Percentiles rank a stretch among this genome's conserved stretches.
These are phyloP conservation scores for Stichopus horrens DNA, from an alignment of 53 echinoderm and acorn worm genomes.

Conservation along the genomic window DNA sequence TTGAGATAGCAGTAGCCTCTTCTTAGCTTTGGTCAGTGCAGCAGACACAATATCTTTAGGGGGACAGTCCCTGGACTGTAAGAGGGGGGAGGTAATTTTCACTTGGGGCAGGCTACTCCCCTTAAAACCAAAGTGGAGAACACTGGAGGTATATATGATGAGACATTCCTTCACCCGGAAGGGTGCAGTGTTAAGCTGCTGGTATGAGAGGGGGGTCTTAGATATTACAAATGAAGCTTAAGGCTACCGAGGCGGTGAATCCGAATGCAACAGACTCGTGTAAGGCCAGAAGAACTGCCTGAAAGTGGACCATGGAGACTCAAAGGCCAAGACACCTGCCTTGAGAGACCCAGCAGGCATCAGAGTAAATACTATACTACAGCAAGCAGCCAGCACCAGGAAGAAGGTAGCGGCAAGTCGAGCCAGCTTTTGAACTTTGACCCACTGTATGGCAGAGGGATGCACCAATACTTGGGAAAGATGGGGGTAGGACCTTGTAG, in stretches of 20 bases:
- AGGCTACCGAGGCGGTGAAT: slow-evolving; percentile 56
- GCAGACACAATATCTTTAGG: too few relatives aligned
- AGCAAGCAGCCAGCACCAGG: slow-evolving; percentile 55
- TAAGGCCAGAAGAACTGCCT: slow-evolving; percentile 66
- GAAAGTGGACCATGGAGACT: slow-evolving; percentile 61
- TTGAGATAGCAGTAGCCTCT: too few relatives aligned
- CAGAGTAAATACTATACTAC: slow-evolving; percentile 54
- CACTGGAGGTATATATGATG: too few relatives aligned
- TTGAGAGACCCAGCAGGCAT: slow-evolving; percentile 58
- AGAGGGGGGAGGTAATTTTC: too few relatives aligned
- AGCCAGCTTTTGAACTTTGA: slow-evolving; percentile 29
- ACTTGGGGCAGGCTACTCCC: too few relatives aligned
- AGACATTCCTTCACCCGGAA: too few relatives aligned
- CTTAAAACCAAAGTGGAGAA: too few relatives aligned
- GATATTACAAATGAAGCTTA: neutral
- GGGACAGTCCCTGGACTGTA: too few relatives aligned
- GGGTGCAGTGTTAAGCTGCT: too few relatives aligned
- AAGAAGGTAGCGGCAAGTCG: slow-evolving; percentile 50
- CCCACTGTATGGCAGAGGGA: slow-evolving; percentile 31
- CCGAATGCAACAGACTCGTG: slow-evolving; percentile 52
- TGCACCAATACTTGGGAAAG: slow-evolving; percentile 13
- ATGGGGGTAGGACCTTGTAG: slow-evolving; percentile 19
- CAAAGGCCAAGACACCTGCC: slow-evolving; percentile 19
- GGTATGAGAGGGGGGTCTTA: too few relatives aligned
- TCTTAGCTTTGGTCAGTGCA: too few relatives aligned